A percentile compares a stretch with the other conserved stretches of the same genome.
Conservation (phyloP, 2,888 invertebrate genomes). For the Entomobrya proxima region DNA sequence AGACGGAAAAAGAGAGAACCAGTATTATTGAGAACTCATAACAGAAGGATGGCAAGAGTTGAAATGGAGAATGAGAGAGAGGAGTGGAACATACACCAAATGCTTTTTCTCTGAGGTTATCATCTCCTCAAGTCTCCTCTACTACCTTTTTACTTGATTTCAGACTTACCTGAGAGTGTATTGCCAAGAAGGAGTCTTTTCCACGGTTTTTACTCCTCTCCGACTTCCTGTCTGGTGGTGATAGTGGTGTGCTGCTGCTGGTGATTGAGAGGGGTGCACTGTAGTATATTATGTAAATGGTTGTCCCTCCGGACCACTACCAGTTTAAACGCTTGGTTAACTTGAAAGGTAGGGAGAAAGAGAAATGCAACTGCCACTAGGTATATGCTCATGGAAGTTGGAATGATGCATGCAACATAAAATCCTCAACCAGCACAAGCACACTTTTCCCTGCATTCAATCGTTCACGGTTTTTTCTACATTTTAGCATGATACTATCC, state of each 20-base stretch:
- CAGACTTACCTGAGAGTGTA: conserved; percentile 2
- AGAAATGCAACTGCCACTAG: no score
- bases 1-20: neutral
- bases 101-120: neutral
- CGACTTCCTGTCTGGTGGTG: neutral
- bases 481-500: no score
- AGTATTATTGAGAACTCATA: neutral
- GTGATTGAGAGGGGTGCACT: neutral
- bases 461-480: no score
- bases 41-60: neutral
- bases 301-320: conserved; percentile 33
- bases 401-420: neutral
- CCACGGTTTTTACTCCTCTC: neutral
- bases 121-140: conserved; percentile 6
- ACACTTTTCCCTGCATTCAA: no score
- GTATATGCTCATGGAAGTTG: no score
- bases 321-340: conserved; percentile 26
- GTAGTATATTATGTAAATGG: conserved; percentile 31
- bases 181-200: conserved; percentile 10
- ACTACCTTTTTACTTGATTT: neutral
- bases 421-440: neutral
- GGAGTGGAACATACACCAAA: neutral
- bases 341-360: neutral
- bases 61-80: conserved; percentile 2
- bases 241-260: neutral